These are phyloP conservation scores for Porites divaricata DNA, from an alignment of 92 coral and sea anemone genomes.

Conservation along the genomic window DNA sequence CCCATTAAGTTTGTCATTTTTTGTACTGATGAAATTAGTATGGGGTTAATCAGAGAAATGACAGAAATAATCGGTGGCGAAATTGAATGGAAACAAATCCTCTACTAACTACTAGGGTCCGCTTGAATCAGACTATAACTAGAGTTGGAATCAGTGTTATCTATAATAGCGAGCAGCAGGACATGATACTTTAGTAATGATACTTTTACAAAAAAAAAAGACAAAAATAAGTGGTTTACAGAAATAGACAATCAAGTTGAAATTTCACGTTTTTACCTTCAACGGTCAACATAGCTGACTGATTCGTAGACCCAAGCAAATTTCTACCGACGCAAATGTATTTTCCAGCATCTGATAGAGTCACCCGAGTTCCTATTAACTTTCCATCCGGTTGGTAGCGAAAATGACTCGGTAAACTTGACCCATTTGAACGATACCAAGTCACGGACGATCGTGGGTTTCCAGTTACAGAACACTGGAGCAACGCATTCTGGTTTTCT, in stretches of 20 bases:
- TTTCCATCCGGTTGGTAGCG: constrained; percentile 5
- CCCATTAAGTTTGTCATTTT: no score
- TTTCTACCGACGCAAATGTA: constrained; percentile 27
- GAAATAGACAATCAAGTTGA: not conserved
- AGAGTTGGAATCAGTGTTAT: no score
- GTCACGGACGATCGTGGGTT: constrained; percentile 18
- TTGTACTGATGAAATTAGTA: no score
- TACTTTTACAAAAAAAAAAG: no score
- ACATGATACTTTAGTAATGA: no score
- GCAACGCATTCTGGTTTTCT: constrained; percentile 32
- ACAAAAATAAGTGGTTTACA: not conserved
- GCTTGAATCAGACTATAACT: no score
- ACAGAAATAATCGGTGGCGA: no score
- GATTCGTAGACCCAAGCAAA: constrained; percentile 19
- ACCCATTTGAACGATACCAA: not conserved
- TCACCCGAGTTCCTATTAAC: constrained; percentile 16
- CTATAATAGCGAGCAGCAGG: no score
- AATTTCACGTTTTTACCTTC: constrained; percentile 1
- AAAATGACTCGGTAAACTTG: not conserved
- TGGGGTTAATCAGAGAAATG: no score
- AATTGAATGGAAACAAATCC: no score
- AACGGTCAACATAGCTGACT: constrained; percentile 14
- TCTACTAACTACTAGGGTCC: no score
- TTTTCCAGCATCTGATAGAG: constrained; percentile 33
- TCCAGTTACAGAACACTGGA: constrained; percentile 45